phyloP scores from a whole-genome alignment of 2,797 vertebrate genomes.

The Hippocampus kuda region DNA sequence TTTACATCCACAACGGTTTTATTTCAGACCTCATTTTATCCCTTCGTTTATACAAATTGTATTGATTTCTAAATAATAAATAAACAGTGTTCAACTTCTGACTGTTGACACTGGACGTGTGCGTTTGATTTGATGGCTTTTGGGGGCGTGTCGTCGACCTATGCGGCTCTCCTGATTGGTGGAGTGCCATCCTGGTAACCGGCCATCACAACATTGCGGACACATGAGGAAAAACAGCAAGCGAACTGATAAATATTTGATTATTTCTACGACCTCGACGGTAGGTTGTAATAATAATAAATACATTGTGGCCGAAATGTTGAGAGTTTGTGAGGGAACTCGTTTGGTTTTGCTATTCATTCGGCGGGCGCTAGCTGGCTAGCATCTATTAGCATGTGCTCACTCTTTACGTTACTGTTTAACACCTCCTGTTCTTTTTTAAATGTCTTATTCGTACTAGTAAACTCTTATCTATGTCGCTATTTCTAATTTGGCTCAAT shows the following conservation, averaged over 20 bases:
- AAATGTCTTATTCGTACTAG: neutral
- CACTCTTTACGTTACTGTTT: neutral
- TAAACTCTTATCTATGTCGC: neutral
- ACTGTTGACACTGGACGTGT: constrained; percentile 38
- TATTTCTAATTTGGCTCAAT: neutral
- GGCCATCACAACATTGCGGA: constrained; percentile 39
- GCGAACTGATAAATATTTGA: neutral
- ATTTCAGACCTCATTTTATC: constrained; percentile 57
- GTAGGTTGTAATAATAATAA: constrained; percentile 10
- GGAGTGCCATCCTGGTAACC: constrained; percentile 58
- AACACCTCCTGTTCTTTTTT: neutral
- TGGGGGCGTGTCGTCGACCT: constrained; percentile 20
- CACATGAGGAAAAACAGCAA: constrained; percentile 39
- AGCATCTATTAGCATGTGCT: constrained; percentile 37
- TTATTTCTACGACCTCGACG: neutral
- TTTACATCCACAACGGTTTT: constrained; percentile 66
- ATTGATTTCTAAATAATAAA: constrained; percentile 77
- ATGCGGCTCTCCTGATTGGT: constrained; percentile 47
- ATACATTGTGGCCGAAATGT: neutral
- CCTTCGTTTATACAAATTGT: constrained; percentile 68
- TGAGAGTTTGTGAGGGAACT: neutral
- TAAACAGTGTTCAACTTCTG: constrained; percentile 70
- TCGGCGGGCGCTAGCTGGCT: constrained; percentile 21
- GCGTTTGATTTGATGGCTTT: neutral
- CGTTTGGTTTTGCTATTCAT: neutral